phyloP scores from a whole-genome alignment of 2,113 vertebrate species.

The Dicaeum eximium region DNA sequence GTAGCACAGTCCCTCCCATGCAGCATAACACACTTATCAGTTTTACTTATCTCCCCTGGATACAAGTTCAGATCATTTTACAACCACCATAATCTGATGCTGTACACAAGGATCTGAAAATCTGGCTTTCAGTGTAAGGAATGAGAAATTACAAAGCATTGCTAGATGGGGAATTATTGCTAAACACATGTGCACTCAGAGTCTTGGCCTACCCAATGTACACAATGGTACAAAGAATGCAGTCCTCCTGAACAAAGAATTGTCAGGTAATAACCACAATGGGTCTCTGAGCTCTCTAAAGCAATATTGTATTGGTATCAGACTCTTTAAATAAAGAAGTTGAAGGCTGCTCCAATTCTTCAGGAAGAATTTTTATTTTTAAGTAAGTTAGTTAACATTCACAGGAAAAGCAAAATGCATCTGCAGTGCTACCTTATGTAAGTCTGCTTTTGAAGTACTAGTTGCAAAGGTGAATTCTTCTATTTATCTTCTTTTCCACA shows the following conservation, averaged over 20 bases:
- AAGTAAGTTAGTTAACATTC: not conserved
- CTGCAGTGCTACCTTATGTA: not conserved
- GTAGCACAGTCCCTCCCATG: not conserved
- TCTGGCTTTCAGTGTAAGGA: not conserved
- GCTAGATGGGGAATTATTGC: not conserved
- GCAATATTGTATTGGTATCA: not conserved
- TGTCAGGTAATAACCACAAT: not conserved
- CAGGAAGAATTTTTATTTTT: not conserved
- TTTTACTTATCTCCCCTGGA: not conserved
- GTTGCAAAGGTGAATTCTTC: not conserved
- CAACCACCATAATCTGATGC: not conserved
- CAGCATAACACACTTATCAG: not conserved
- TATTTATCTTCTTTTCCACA: not conserved
- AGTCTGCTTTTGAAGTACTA: not conserved
- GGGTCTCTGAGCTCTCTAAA: not conserved
- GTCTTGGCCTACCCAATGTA: not conserved
- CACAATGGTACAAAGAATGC: not conserved
- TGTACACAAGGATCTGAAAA: not conserved
- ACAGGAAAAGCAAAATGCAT: not conserved
- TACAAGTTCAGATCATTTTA: not conserved
- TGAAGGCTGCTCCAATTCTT: not conserved
- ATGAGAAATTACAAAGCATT: not conserved
- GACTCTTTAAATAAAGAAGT: not conserved
- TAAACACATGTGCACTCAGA: not conserved
- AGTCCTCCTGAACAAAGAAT: not conserved